Evolutionary conservation across 2,888 invertebrate genomes (phyloP).

Genomic region (Ectobius pallidus): DNA sequence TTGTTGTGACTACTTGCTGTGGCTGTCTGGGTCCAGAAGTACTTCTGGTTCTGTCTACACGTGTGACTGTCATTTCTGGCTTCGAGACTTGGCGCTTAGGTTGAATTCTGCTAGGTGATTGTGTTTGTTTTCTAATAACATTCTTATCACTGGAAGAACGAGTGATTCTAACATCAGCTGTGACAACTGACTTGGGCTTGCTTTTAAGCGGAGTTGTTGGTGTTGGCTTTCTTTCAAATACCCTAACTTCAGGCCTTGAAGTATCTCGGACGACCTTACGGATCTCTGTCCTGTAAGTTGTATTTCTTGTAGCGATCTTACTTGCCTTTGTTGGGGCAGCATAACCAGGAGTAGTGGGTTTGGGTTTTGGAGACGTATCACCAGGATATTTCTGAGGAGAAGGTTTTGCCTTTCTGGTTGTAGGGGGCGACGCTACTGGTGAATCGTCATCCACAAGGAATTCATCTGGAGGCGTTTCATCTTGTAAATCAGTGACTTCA

Average conservation of each 20-base stretch:
- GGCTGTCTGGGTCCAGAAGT: conserved; percentile 9
- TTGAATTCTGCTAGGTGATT: conserved; percentile 9
- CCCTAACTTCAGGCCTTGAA: background rate
- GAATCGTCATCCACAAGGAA: conserved; percentile 59
- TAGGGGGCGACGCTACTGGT: conserved; percentile 15
- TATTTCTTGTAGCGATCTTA: background rate
- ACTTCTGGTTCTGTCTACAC: conserved; percentile 35
- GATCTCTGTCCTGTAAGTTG: no score
- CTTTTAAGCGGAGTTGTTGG: background rate
- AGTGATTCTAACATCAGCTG: conserved; percentile 23
- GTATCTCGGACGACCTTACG: no score
- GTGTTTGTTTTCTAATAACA: conserved; percentile 3
- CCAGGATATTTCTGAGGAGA: background rate
- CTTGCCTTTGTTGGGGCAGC: background rate
- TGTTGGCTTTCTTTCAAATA: background rate
- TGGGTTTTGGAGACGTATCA: background rate
- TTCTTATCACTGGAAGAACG: conserved; percentile 31
- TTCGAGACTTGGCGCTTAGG: conserved; percentile 31
- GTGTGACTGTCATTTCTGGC: conserved; percentile 37
- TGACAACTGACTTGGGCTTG: background rate
- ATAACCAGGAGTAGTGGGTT: background rate
- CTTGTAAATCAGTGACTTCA: conserved; percentile 35
- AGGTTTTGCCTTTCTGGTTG: background rate
- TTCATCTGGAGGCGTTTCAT: conserved; percentile 52
- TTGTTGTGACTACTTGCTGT: background rate